A percentile compares a stretch with the other conserved stretches of the same genome.
Conservation (phyloP, 2,113 vertebrate species). For the Oenanthe melanoleuca region DNA sequence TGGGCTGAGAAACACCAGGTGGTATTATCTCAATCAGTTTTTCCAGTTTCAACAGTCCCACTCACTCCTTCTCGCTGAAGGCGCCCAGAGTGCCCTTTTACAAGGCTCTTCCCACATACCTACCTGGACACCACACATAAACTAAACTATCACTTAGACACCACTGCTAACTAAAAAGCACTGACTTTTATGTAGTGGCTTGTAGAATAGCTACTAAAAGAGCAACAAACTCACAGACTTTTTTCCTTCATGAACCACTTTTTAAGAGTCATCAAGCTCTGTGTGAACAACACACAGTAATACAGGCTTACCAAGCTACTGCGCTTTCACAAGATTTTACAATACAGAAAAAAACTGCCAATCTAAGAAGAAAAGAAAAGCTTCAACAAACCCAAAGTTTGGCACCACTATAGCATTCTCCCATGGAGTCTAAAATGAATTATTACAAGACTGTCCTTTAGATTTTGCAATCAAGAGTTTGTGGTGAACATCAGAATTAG, state of each 20-base stretch:
- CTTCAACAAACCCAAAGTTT: not conserved
- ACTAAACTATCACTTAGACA: not conserved
- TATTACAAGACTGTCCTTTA: slow-evolving; percentile 25
- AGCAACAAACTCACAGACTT: not conserved
- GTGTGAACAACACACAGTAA: not conserved
- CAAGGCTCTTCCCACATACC: not conserved
- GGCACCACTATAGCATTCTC: slow-evolving; percentile 8
- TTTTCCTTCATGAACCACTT: not conserved
- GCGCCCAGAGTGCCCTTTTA: not conserved
- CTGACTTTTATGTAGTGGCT: not conserved
- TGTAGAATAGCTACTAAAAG: not conserved
- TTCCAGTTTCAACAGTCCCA: not conserved
- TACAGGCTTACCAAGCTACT: not conserved
- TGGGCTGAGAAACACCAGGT: slow-evolving; percentile 45
- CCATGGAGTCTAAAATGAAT: not conserved
- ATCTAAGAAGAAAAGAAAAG: not conserved
- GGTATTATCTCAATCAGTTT: not conserved
- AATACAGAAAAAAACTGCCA: not conserved
- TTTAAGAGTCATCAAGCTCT: accelerated
- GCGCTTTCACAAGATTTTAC: not conserved
- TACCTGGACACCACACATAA: not conserved
- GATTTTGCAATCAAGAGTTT: slow-evolving; percentile 35
- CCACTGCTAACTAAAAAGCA: not conserved
- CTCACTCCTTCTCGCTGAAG: not conserved
- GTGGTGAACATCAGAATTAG: not conserved